phyloP scores from a whole-genome alignment of 2,797 vertebrate species.

The Brotula barbata region DNA sequence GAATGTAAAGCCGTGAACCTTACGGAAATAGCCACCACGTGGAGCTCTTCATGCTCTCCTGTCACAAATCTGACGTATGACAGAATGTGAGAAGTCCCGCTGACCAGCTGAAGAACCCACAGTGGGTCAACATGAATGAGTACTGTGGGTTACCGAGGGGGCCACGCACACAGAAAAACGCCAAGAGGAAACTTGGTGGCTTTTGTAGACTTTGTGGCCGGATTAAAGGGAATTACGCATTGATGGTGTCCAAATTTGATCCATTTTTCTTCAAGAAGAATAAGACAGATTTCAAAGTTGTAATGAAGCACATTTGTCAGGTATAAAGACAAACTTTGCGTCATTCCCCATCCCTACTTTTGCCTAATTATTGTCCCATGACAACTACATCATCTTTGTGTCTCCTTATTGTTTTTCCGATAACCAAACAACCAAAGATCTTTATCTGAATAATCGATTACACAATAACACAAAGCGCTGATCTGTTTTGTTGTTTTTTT shows the following conservation, averaged over 20 bases:
- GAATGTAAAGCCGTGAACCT: constrained; percentile 70
- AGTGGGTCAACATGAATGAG: neutral
- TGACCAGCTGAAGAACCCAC: constrained; percentile 35
- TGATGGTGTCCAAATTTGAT: too few relatives aligned
- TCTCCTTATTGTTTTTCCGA: too few relatives aligned
- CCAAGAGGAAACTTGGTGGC: neutral
- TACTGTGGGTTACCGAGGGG: too few relatives aligned
- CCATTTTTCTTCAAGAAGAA: neutral
- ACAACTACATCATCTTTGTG: too few relatives aligned
- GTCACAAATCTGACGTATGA: constrained; percentile 65
- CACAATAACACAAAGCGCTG: too few relatives aligned
- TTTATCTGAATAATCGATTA: too few relatives aligned
- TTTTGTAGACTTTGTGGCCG: neutral
- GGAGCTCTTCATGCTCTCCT: constrained; percentile 52
- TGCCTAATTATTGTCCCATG: too few relatives aligned
- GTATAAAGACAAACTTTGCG: neutral
- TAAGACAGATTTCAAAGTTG: neutral
- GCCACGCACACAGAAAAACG: too few relatives aligned
- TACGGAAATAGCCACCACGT: constrained; percentile 66
- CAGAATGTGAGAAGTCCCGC: constrained; percentile 32
- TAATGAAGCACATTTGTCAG: neutral
- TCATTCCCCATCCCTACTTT: too few relatives aligned
- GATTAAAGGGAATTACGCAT: too few relatives aligned
- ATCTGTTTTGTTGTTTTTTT: too few relatives aligned
- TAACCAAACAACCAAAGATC: too few relatives aligned